Base-by-base conservation (phyloP, 2,888 invertebrate genomes). In the Chouioia cunea region DNA sequence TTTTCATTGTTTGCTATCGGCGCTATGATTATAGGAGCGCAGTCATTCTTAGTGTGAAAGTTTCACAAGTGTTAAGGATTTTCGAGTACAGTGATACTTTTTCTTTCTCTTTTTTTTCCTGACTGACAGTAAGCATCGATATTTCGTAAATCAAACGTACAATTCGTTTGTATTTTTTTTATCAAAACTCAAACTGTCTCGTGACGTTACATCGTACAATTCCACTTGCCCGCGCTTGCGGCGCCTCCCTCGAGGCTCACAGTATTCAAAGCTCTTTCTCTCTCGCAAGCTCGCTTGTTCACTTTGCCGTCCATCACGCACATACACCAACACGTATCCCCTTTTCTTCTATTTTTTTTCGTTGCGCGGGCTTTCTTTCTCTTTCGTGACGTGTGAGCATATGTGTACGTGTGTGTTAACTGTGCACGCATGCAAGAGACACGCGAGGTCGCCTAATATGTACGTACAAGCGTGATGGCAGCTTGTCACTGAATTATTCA, bases 401-500 rank as follows among this genome's bases (percentile, higher is more conserved):
- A 14, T 36, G 36, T 52, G 52, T 6, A 47, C 62, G 57, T 58
- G 27, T 44, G 22, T 43, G 46, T 50, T n/a, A n/a, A 43, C 23
- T 10, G 12, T 0, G 8, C 52, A 53, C 58, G 65, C 68, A 20
- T 18, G 46, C 62, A 59, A 56, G 67, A 64, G 70, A 73, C 70
- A 67, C 70, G 70, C 70, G 73, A 71, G 65, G 18, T 62, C 62
- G 47, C 67, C 43, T 20, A 23, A 20, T 23, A 16, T 15, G 16
- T 3, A 14, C 10, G 2, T 23, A 22, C 36, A 16, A 8, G 47
- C 14, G 12, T n/a, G 16, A 50, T 14, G 20, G 18, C 56, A 22
- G 50, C 70, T 67, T 70, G 73, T 73, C 73, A 73, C 73, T 73
- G 48, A 73, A 73, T 73, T 64, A 73, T 73, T 73, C 70, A 73